Conservation (phyloP, 2,113 vertebrate species). For the Daubentonia madagascariensis region DNA sequence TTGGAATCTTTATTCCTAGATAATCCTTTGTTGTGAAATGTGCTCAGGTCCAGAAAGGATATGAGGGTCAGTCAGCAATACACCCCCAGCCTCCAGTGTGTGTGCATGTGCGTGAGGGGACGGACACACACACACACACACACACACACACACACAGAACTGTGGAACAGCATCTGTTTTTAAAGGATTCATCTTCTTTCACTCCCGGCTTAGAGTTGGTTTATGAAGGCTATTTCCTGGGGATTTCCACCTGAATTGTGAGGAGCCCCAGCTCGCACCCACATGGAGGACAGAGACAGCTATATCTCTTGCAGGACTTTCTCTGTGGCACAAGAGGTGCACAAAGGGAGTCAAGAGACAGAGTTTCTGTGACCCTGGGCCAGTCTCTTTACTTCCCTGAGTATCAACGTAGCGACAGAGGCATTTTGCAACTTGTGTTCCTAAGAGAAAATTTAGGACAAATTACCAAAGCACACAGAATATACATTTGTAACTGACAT, state of each 20-base stretch:
- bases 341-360: background rate
- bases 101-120: no score
- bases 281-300: background rate
- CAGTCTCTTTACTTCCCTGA: background rate
- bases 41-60: background rate
- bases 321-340: background rate
- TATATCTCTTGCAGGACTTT: background rate
- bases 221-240: background rate
- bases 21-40: constrained; percentile 62
- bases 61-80: background rate
- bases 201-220: background rate
- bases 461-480: background rate
- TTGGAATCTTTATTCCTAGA: constrained; percentile 56
- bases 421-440: background rate
- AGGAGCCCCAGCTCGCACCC: background rate
- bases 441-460: background rate
- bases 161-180: background rate
- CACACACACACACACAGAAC: background rate
- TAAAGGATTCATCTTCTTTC: background rate
- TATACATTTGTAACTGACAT: background rate
- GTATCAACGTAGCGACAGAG: background rate
- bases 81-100: background rate
- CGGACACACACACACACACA: background rate
- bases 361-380: background rate
- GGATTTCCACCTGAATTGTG: background rate